These are phyloP conservation scores for Stomatorhinus ivindoensis DNA, from an alignment of 2,113 vertebrate species.

Conservation along the genomic window DNA sequence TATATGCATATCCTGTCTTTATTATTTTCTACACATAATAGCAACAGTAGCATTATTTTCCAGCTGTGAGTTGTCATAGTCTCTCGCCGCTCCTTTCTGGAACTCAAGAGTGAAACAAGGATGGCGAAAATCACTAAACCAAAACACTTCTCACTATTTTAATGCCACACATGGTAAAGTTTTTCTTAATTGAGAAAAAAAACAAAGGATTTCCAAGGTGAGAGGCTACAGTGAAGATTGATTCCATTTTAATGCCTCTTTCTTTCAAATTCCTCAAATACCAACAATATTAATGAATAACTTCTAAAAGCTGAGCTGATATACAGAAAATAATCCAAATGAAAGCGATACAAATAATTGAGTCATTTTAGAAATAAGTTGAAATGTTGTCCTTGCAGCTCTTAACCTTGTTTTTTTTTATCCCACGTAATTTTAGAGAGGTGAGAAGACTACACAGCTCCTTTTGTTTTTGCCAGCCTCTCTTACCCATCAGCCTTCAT, in stretches of 20 bases:
- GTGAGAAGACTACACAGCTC: constrained; percentile 23
- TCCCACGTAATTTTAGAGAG: constrained; percentile 7
- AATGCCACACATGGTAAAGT: constrained; percentile 38
- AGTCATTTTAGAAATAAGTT: constrained; percentile 13
- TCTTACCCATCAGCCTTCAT: constrained; percentile 51
- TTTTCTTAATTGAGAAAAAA: background rate
- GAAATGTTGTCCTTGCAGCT: constrained; percentile 6
- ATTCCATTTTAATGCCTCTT: constrained; percentile 44
- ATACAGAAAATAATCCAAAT: constrained; percentile 21
- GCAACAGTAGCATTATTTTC: constrained; percentile 22
- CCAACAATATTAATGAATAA: constrained; percentile 21
- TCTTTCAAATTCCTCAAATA: background rate
- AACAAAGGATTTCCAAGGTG: background rate
- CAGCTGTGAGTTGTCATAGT: constrained; percentile 13
- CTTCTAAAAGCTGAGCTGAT: constrained; percentile 16
- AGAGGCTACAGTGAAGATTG: constrained; percentile 27
- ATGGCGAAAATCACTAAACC: constrained; percentile 45
- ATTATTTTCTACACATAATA: constrained; percentile 56
- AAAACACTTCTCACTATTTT: constrained; percentile 29
- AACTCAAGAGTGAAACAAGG: constrained; percentile 44
- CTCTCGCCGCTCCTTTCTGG: constrained; percentile 36
- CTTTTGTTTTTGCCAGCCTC: constrained; percentile 6
- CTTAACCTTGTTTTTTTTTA: constrained; percentile 11
- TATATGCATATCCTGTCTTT: constrained; percentile 60
- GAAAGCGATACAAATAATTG: background rate